Percentiles rank a stretch among this genome's conserved stretches.
Evolutionary conservation across 2,888 invertebrate genomes (phyloP).

Genomic region (Drosophila subsilvestris): DNA sequence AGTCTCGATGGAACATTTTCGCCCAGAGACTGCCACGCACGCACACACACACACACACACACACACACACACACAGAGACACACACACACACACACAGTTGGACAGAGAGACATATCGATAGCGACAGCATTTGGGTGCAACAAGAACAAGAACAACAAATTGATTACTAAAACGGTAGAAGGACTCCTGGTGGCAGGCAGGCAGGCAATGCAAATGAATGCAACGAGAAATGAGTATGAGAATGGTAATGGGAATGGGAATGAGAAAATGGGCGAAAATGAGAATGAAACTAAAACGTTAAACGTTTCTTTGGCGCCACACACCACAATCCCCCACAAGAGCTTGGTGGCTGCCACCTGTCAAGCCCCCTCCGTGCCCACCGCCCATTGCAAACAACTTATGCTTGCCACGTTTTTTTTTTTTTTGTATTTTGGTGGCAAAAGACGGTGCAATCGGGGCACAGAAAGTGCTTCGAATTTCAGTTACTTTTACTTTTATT

Average conservation of each 20-base stretch:
- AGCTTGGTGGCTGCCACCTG: not conserved
- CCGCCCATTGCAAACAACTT: constrained; percentile 11
- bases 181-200: not conserved
- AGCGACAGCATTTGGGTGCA: constrained; percentile 44
- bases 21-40: constrained; percentile 44
- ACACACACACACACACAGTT: not conserved
- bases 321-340: constrained; percentile 39
- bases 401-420: constrained; percentile 19
- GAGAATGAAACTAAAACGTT: constrained; percentile 69
- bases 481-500: constrained; percentile 64
- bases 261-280: constrained; percentile 58
- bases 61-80: constrained; percentile 3
- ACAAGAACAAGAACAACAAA: constrained; percentile 43
- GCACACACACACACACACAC: constrained; percentile 15
- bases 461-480: constrained; percentile 27
- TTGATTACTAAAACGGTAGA: constrained; percentile 44
- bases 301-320: constrained; percentile 72
- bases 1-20: constrained; percentile 65
- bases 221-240: not conserved
- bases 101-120: constrained; percentile 34
- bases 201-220: constrained; percentile 1
- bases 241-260: constrained; percentile 37
- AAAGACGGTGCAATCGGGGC: constrained; percentile 15
- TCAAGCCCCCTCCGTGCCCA: not conserved
- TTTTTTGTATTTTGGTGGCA: constrained; percentile 13